Percentiles rank a stretch among this genome's conserved stretches.
phyloP scores from a whole-genome alignment of 2,888 invertebrate species.

The Lathronympha strigana region DNA sequence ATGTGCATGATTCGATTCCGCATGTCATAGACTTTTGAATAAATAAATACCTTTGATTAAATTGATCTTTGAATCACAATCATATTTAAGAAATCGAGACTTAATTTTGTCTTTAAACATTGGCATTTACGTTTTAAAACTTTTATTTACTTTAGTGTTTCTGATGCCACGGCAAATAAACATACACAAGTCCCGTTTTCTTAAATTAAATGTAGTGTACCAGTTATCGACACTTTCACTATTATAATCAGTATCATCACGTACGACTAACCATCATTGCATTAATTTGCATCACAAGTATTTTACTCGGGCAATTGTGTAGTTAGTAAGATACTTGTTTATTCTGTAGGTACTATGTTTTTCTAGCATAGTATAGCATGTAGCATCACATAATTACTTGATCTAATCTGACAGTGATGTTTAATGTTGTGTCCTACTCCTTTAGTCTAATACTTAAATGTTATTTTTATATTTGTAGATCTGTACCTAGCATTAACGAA shows the following conservation, averaged over 20 bases:
- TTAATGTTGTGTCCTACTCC: too few species aligned
- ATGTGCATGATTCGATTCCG: conserved; percentile 9
- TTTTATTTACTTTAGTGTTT: background rate
- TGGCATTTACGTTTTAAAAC: background rate
- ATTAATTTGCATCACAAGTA: conserved; percentile 28
- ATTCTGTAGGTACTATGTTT: background rate
- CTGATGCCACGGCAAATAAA: background rate
- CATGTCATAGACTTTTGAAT: background rate
- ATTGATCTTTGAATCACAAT: background rate
- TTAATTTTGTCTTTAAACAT: background rate
- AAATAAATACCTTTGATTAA: background rate
- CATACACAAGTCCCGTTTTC: conserved; percentile 11
- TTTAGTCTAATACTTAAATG: too few species aligned
- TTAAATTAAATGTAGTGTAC: conserved; percentile 17
- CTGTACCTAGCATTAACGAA: too few species aligned
- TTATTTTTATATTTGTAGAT: too few species aligned
- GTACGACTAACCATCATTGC: conserved; percentile 21
- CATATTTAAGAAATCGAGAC: conserved; percentile 7
- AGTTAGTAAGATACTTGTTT: background rate
- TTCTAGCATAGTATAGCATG: background rate
- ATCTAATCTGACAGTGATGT: background rate
- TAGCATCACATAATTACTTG: too few species aligned
- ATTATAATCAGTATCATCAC: conserved; percentile 1
- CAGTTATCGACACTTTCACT: conserved; percentile 20
- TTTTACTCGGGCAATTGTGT: conserved; percentile 4